Conservation (phyloP, 2,888 invertebrate species). For the Phaonia tiefii region DNA sequence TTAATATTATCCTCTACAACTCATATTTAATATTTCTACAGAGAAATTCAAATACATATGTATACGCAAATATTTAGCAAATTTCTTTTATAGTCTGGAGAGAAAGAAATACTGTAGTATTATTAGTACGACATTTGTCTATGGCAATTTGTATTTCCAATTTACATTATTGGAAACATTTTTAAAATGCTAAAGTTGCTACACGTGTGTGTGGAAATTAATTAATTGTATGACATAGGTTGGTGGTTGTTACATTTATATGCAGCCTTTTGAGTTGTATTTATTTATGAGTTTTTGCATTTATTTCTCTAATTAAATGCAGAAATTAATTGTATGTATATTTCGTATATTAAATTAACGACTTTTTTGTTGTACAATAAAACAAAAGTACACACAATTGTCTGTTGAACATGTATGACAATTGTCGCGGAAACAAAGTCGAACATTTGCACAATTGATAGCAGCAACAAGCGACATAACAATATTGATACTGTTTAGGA, state of each 20-base stretch:
- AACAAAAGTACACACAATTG: constrained; percentile 36
- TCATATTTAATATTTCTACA: neutral
- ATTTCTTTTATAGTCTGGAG: too few relatives aligned
- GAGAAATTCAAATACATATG: neutral
- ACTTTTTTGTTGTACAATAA: constrained; percentile 1
- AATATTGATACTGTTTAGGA: too few relatives aligned
- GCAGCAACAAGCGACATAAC: too few relatives aligned
- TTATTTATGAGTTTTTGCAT: constrained; percentile 12
- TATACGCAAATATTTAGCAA: too few relatives aligned
- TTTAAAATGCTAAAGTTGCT: too few relatives aligned
- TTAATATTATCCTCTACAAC: neutral
- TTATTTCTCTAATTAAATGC: neutral
- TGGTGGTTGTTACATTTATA: neutral
- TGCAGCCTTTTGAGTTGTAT: neutral
- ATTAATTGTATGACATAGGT: neutral
- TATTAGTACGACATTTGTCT: too few relatives aligned
- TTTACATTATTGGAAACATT: neutral
- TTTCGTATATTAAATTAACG: constrained; percentile 1
- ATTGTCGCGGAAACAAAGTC: constrained; percentile 40
- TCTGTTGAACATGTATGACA: constrained; percentile 38
- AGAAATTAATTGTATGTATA: constrained; percentile 30
- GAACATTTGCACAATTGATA: constrained; percentile 36
- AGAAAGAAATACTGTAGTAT: too few relatives aligned
- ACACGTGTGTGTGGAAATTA: neutral
- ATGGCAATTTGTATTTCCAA: neutral